Evolutionary conservation across 2,797 vertebrate species (phyloP), one percentile per base, ranked within the genome.

Genomic region (Hyperoplus immaculatus): DNA sequence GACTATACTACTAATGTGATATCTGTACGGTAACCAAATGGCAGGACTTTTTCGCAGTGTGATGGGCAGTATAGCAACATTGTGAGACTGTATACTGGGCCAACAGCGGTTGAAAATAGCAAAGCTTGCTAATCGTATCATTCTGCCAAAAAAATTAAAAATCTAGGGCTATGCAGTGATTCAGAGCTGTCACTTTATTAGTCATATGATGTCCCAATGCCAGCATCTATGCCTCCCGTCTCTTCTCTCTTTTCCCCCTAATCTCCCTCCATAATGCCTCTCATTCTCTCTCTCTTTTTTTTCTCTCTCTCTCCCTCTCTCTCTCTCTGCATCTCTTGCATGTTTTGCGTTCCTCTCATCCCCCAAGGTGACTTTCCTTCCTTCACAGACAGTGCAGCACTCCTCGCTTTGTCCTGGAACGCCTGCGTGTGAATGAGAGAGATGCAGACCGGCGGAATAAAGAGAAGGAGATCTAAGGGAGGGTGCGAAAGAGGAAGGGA

Each of bases 281-380:
- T 76, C 70, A 38, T 11, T 82, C 78, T 42, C 51, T 29, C 65
- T 61, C 51, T 18, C 54, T 51, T 58, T 13, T 67, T 49, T 50
- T 15, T 56, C 54, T 60, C 64, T 41, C 21, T 66, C 76, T 29
- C 47, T 51, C 39, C 41, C 55, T 58, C 65, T 66, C 72, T 69
- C 67, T 45, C 72, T 77, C 80, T 62, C 38, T 60, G 41, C 62
- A 64, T 61, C 68, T 66, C 50, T 41, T 58, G 66, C 60, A 50
- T 14, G 51, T 75, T 87, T 84, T 89, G 80, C 84, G 73, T 90
- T 84, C 80, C 82, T 80, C 81, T 84, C 87, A 85, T 85, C 78
- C 87, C 85, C 87, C 93, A 94, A 94, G 94, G 94, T 95, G 94
- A 94, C 93, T 94, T 94, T 94, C 85, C 86, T 85, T 89, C 84